Conservation (phyloP, 2,113 vertebrate species). For the Lanius collurio region DNA sequence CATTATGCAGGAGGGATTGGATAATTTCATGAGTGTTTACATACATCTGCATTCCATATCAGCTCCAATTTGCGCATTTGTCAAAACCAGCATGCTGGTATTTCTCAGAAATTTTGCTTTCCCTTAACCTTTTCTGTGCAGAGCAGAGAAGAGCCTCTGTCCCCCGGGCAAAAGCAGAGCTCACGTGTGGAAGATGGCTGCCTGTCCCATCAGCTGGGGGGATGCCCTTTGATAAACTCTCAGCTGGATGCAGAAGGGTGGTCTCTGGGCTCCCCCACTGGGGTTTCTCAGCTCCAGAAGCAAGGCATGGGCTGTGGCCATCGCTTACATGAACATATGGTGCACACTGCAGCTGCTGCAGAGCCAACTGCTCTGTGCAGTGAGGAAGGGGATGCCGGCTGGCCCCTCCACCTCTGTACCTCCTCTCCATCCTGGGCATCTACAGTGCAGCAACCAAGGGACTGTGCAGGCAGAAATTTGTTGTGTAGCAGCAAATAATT, state of each 20-base stretch:
- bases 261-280: not conserved
- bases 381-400: not conserved
- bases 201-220: not conserved
- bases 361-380: not conserved
- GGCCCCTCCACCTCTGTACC: not conserved
- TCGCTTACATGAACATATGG: not conserved
- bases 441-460: not conserved
- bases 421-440: not conserved
- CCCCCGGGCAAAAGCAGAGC: not conserved
- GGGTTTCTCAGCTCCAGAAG: not conserved
- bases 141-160: not conserved
- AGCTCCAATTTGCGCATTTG: constrained; percentile 58
- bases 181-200: not conserved
- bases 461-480: not conserved
- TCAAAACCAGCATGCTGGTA: constrained; percentile 42
- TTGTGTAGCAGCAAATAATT: constrained; percentile 2
- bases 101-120: constrained; percentile 44
- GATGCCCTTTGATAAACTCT: not conserved
- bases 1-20: constrained; percentile 45
- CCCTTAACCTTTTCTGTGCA: constrained; percentile 26
- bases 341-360: not conserved
- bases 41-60: constrained; percentile 63
- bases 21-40: constrained; percentile 64
- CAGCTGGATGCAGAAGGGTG: not conserved
- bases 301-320: not conserved